A percentile compares a stretch with the other conserved stretches of the same genome.
Evolutionary conservation across 2,888 invertebrate species (phyloP).

Genomic region (Agrotis exclamationis): DNA sequence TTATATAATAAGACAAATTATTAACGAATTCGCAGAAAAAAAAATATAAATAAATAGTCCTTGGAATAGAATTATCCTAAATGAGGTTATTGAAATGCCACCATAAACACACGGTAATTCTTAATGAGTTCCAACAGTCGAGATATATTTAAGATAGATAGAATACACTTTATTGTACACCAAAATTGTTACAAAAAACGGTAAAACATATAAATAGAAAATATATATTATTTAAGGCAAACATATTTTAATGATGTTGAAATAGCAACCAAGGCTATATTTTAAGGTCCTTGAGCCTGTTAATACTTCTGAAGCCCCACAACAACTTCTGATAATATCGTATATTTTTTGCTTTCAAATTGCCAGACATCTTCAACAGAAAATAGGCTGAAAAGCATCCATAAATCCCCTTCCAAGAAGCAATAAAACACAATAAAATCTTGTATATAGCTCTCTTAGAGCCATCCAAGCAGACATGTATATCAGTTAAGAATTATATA

Average conservation of each 20-base stretch:
- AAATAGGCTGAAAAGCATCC: slow-evolving; percentile 43
- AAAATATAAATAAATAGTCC: neutral
- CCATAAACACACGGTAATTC: neutral
- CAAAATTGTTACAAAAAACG: too few relatives aligned
- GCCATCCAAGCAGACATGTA: slow-evolving; percentile 52
- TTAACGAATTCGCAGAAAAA: slow-evolving; percentile 25
- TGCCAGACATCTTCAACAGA: slow-evolving; percentile 25
- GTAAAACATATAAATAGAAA: too few relatives aligned
- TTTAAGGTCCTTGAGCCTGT: too few relatives aligned
- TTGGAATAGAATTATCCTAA: neutral
- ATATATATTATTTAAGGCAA: too few relatives aligned
- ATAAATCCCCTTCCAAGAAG: slow-evolving; percentile 55
- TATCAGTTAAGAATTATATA: slow-evolving; percentile 62
- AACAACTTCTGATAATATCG: neutral
- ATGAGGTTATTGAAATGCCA: slow-evolving; percentile 4
- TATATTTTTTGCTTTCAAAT: slow-evolving; percentile 1
- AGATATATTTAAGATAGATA: too few relatives aligned
- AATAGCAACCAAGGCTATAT: neutral
- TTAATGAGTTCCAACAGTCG: slow-evolving; percentile 15
- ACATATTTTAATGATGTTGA: slow-evolving; percentile 22
- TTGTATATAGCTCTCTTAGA: slow-evolving; percentile 46
- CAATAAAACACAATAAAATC: slow-evolving; percentile 63
- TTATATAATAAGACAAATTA: slow-evolving; percentile 2
- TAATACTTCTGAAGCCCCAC: neutral
- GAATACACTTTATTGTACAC: too few relatives aligned